phyloP scores from a whole-genome alignment of 2,113 vertebrate species.

The Nothoprocta perdicaria region DNA sequence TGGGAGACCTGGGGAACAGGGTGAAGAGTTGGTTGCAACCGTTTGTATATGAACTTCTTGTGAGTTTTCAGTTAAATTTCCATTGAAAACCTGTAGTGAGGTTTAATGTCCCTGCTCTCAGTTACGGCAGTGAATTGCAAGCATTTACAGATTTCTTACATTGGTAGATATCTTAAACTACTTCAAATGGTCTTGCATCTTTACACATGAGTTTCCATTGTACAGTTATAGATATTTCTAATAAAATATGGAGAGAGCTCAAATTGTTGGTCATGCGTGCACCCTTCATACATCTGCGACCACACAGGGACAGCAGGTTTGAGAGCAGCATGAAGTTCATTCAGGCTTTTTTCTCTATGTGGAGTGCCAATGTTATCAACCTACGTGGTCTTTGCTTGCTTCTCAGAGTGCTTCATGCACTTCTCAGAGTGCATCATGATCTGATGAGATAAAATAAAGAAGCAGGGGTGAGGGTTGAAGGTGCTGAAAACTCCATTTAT shows the following conservation, averaged over 20 bases:
- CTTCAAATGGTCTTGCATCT: neutral
- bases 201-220: neutral
- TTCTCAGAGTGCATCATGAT: neutral
- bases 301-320: neutral
- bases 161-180: neutral
- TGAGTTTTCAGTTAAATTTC: neutral
- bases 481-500: neutral
- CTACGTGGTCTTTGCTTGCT: neutral
- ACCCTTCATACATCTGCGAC: neutral
- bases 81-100: neutral
- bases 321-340: neutral
- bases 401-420: neutral
- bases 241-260: neutral
- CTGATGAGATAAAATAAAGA: neutral
- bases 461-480: neutral
- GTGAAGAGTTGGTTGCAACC: neutral
- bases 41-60: neutral
- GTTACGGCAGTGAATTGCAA: neutral
- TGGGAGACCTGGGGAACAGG: neutral
- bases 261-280: neutral
- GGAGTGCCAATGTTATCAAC: neutral
- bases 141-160: neutral
- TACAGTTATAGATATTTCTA: neutral
- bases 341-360: accelerated
- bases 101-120: neutral